Percentiles rank a stretch among this genome's conserved stretches.
These are phyloP conservation scores for Pollenia angustigena DNA, from an alignment of 2,888 invertebrate species.

Conservation along the genomic window DNA sequence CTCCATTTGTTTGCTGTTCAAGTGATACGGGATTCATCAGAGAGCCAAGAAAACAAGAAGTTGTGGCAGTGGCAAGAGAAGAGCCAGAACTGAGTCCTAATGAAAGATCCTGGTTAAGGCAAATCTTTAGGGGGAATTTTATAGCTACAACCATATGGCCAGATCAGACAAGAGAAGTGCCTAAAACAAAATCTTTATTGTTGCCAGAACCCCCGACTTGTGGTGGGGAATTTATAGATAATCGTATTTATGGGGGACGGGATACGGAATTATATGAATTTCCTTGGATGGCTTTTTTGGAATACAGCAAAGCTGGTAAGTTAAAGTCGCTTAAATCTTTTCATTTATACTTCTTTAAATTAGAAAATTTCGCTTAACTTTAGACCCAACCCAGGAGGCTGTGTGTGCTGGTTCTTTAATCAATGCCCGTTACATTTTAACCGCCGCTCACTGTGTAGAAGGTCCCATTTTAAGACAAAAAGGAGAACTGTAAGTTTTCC, in stretches of 20 bases:
- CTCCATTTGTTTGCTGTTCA: conserved; percentile 82
- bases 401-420: conserved; percentile 82
- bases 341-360: background rate
- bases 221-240: conserved; percentile 82
- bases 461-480: conserved; percentile 85
- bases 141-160: conserved; percentile 12
- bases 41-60: conserved; percentile 30
- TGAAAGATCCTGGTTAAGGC: conserved; percentile 38
- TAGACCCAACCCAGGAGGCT: conserved; percentile 52
- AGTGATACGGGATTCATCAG: conserved; percentile 79
- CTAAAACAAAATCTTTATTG: conserved; percentile 45
- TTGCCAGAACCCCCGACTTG: conserved; percentile 81
- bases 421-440: conserved; percentile 85
- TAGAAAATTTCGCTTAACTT: background rate
- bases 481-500: conserved; percentile 85
- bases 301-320: conserved; percentile 84
- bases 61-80: background rate
- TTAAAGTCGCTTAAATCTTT: background rate
- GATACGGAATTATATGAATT: conserved; percentile 87
- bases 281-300: conserved; percentile 89
- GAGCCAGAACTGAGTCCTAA: background rate
- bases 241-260: conserved; percentile 87
- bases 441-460: conserved; percentile 87
- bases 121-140: conserved; percentile 49
- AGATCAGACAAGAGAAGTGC: background rate